phyloP scores from a whole-genome alignment of 2,888 invertebrate species.

The Laothoe populi region DNA sequence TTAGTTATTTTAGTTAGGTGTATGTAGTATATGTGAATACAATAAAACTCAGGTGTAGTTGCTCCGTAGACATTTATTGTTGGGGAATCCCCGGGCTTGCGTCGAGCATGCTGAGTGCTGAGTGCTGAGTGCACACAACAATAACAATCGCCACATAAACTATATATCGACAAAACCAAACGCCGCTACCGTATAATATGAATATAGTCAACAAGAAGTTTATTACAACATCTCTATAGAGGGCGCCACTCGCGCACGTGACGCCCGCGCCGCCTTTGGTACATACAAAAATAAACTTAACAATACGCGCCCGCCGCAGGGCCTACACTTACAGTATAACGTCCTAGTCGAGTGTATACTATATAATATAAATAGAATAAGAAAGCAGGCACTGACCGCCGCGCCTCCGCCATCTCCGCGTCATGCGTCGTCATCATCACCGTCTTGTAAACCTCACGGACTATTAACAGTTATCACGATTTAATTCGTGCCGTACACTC shows the following conservation, averaged over 20 bases:
- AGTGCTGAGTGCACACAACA: conserved; percentile 25
- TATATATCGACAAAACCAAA: conserved; percentile 46
- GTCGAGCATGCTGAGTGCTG: conserved; percentile 27
- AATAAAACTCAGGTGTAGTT: conserved; percentile 27
- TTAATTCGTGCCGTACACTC: conserved; percentile 28
- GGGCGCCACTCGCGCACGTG: conserved; percentile 20
- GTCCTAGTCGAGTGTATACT: conserved; percentile 30
- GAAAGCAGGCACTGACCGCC: conserved; percentile 42
- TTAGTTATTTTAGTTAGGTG: background rate
- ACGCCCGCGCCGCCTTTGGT: conserved; percentile 38
- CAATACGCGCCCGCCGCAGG: conserved; percentile 28
- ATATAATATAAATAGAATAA: conserved; percentile 37
- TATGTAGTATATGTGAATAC: background rate
- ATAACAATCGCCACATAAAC: conserved; percentile 39
- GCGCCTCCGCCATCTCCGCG: conserved; percentile 27
- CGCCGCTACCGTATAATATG: conserved; percentile 44
- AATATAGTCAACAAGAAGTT: conserved; percentile 50
- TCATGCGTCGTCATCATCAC: conserved; percentile 38
- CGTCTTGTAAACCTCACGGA: conserved; percentile 42
- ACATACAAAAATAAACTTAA: conserved; percentile 49
- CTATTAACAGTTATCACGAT: conserved; percentile 5
- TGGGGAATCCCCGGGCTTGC: conserved; percentile 38
- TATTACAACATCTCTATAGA: conserved; percentile 38
- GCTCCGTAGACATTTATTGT: conserved; percentile 48
- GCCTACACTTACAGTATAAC: background rate